Conservation (phyloP, 2,797 vertebrate species). For the Hafferia zeledoni region DNA sequence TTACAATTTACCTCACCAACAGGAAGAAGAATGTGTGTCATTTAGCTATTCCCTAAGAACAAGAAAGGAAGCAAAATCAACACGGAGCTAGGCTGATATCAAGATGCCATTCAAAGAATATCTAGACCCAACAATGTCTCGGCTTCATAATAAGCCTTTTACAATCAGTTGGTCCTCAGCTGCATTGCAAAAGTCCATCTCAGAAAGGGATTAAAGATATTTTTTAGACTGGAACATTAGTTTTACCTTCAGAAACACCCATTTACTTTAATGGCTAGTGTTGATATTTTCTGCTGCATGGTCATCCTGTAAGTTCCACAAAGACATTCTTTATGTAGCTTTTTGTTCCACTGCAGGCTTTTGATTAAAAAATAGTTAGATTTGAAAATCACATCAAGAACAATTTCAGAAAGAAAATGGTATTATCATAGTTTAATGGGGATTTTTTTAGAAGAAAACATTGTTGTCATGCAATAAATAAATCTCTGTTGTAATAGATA, state of each 20-base stretch:
- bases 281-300: not conserved
- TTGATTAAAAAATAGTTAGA: not conserved
- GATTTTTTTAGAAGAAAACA: not conserved
- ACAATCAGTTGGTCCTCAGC: not conserved
- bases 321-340: not conserved
- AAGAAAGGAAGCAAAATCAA: constrained; percentile 26
- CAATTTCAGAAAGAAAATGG: not conserved
- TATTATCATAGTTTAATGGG: not conserved
- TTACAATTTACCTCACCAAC: constrained; percentile 31
- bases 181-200: constrained; percentile 23
- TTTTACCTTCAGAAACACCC: not conserved
- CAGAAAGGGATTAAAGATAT: not conserved
- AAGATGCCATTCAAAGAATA: constrained; percentile 10
- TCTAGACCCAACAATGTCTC: constrained; percentile 37
- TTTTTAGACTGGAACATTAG: not conserved
- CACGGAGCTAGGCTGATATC: not conserved
- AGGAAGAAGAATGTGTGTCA: constrained; percentile 36
- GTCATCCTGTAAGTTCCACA: not conserved
- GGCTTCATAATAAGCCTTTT: constrained; percentile 27
- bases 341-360: not conserved
- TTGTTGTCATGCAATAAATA: not conserved
- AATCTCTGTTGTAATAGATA: not conserved
- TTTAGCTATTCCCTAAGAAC: not conserved
- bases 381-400: not conserved
- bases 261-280: not conserved